Evolutionary conservation across 1,140 invertebrate genomes (phyloP), one percentile per base, ranked within the genome.

Genomic region (Coenobita brevimanus): DNA sequence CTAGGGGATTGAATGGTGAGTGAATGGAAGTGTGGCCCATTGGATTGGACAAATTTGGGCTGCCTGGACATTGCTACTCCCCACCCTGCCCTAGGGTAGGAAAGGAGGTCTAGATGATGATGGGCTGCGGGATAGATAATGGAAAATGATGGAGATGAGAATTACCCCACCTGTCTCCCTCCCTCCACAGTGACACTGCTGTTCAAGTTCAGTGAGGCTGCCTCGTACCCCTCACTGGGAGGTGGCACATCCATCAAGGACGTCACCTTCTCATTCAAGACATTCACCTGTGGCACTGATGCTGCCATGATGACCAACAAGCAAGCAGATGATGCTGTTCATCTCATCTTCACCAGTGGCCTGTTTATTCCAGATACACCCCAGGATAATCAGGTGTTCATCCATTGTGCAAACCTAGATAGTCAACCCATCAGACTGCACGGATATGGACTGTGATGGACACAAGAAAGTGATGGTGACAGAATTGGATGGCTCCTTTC

Each of bases 371-470:
- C 57, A 2, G 54, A 88, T 27, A 86, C 84, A 33, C 21, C 27
- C 10, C 17, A 60, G 24, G 71, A 57, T 10, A 84, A 87, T 27
- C 36, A 81, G 30, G n/a, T 90, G 30, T 89, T 82, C 54, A 8
- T 89, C 27, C 69, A 87, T 38, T 50, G 17, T 50, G 69, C 88
- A 2, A 75, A 84, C 30, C 24, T 89, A 30, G 75, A 10, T n/a
- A 0, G 82, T 89, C 10, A 80, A 89, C 71, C 88, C 88, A 0
- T 89, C 88, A 0, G 88, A 90, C 46, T 90, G 89, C 33, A 85
- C 88, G 4, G 89, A 90, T 38, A 90, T 90, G 89, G 82, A 90
- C 46, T 90, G 89, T 62, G 89, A 90, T 79, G 89, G 89, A 6
- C 85, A 57, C 17, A 90, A 89, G 62, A 88, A 90, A 62, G 86